phyloP scores from a whole-genome alignment of 2,888 invertebrate species.

The Andrena fulva region DNA sequence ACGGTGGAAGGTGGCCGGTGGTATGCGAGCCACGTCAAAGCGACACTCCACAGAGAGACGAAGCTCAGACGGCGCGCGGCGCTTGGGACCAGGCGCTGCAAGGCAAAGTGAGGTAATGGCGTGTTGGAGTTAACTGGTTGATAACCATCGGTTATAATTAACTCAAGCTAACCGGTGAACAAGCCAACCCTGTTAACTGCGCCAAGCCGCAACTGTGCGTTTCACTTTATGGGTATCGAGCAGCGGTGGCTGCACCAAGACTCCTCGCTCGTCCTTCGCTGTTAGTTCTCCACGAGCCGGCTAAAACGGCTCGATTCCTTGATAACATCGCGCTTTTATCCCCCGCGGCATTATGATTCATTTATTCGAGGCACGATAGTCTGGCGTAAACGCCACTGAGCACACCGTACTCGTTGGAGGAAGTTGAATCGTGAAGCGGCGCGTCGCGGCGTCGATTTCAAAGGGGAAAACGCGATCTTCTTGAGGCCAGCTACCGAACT shows the following conservation, averaged over 20 bases:
- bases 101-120: conserved; percentile 83
- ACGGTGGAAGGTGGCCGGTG: conserved; percentile 11
- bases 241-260: conserved; percentile 18
- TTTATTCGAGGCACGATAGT: conserved; percentile 2
- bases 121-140: conserved; percentile 85
- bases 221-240: conserved; percentile 54
- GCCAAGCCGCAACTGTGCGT: conserved; percentile 66
- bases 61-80: conserved; percentile 10
- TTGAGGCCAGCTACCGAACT: background rate
- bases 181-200: conserved; percentile 80
- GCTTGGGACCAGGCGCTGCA: conserved; percentile 35
- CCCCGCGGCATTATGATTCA: background rate
- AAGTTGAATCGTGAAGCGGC: no score
- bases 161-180: conserved; percentile 84
- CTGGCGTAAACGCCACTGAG: background rate
- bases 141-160: conserved; percentile 85
- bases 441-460: background rate
- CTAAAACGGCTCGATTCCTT: background rate
- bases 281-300: background rate
- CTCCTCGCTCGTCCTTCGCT: conserved; percentile 15
- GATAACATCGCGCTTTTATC: background rate
- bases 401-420: no score
- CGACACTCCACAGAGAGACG: conserved; percentile 41
- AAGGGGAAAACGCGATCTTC: background rate
- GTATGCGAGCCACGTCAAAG: conserved; percentile 28